Base-by-base conservation (phyloP, 2,888 invertebrate species). In the Arrhopalites spinosus region DNA sequence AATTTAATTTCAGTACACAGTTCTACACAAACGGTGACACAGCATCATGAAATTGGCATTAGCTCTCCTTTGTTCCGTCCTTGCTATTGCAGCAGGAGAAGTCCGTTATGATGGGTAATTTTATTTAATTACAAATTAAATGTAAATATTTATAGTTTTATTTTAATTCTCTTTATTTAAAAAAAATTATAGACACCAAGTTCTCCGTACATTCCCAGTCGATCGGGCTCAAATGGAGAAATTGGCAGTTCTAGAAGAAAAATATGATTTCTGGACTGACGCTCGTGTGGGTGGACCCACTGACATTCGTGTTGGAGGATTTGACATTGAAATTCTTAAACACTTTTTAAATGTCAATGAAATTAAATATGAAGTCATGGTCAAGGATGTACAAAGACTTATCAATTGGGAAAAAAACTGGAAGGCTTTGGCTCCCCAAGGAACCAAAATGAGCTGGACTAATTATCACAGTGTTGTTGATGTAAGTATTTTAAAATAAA, bases 291-390 rank as follows among this genome's bases (percentile, higher is more conserved):
- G 87, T 76, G 86, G 85, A 83, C 87, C 90, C 5, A 90, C 90
- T 0, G 93, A 94, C 84, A 86, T 94, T 3, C 88, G 93, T 63
- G 89, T 93, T 15, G 90, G 93, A 0, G 91, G 92, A 1, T 89
- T 89, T 78, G 86, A 66, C 17, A 84, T 2, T 89, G 90, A 73
- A 86, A 90, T 2, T 89, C 89, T 74, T 11, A 29, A 47, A n/a
- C 88, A 88, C 59, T 88, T 88, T 83, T 86, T 93, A 3, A 88
- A 88, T 75, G 88, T 89, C 17, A 88, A 88, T 77, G 88, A 88
- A 59, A 89, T 92, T 45, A 88, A 89, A 68, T 91, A 88, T 80
- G 89, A 89, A 79, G 88, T 92, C 0, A 86, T 92, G 43, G 90
- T 92, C 83, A 89, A 90, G 84, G 92, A 93, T 85, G 87, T 93